These are phyloP conservation scores for Megaceryle alcyon DNA, from an alignment of 2,797 vertebrate genomes.

Conservation along the genomic window DNA sequence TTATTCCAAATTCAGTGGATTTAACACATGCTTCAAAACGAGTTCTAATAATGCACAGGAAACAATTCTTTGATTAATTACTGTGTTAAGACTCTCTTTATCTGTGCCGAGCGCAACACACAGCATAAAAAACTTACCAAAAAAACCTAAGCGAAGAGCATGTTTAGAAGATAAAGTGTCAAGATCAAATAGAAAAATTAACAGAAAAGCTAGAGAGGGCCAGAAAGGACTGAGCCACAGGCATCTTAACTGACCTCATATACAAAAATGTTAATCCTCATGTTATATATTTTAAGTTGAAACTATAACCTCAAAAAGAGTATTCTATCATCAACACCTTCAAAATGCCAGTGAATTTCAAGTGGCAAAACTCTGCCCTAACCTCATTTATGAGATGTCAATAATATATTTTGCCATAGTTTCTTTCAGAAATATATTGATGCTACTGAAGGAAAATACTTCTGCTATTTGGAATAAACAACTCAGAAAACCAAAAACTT, in stretches of 20 bases:
- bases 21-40: neutral
- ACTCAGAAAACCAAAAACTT: neutral
- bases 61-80: neutral
- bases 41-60: neutral
- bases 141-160: neutral
- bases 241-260: neutral
- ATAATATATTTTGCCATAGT: neutral
- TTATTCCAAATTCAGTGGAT: neutral
- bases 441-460: neutral
- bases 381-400: neutral
- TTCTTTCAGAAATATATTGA: neutral
- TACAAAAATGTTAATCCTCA: neutral
- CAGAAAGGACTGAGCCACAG: neutral
- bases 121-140: neutral
- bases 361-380: neutral
- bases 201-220: neutral
- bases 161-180: neutral
- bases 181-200: slow-evolving; percentile 19
- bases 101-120: neutral
- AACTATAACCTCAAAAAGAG: neutral
- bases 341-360: neutral
- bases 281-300: neutral
- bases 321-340: neutral
- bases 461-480: neutral
- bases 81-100: neutral